Conservation (phyloP, 2,797 vertebrate genomes). For the Vireo griseus region DNA sequence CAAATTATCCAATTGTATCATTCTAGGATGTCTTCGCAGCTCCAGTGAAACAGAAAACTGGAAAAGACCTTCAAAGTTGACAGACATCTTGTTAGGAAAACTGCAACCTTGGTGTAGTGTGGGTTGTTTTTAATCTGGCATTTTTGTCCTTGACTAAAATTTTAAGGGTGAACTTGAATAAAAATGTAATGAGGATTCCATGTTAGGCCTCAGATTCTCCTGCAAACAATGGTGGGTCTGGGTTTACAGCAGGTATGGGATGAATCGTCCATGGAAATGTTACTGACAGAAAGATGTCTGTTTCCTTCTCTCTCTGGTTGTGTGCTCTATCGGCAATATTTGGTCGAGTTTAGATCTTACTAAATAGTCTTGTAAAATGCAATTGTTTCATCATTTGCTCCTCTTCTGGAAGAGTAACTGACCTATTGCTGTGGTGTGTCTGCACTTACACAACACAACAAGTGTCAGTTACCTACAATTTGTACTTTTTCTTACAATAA, state of each 20-base stretch:
- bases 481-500: background rate
- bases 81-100: background rate
- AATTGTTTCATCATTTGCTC: background rate
- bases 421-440: background rate
- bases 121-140: background rate
- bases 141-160: background rate
- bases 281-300: background rate
- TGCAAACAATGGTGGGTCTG: accelerated
- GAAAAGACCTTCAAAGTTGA: background rate
- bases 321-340: background rate
- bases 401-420: background rate
- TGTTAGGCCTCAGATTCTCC: background rate
- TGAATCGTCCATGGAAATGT: accelerated
- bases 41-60: background rate
- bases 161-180: background rate
- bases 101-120: background rate
- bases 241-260: background rate
- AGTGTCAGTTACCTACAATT: background rate
- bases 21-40: background rate
- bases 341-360: background rate
- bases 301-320: background rate
- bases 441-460: background rate
- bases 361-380: background rate
- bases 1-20: background rate
- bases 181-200: accelerated